These are phyloP conservation scores for Limulus polyphemus DNA, from an alignment of 2,888 invertebrate genomes.

Conservation along the genomic window DNA sequence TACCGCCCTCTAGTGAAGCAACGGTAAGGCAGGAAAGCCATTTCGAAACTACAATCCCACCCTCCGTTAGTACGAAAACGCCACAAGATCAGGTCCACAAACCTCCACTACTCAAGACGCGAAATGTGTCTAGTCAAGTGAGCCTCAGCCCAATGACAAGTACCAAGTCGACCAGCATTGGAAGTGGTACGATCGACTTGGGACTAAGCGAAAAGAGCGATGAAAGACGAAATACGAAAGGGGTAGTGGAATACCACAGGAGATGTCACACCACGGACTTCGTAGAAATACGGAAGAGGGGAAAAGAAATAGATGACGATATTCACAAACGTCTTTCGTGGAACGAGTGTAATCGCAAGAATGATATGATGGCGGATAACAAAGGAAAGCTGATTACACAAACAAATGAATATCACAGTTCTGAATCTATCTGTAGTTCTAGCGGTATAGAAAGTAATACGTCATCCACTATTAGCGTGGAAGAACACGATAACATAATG, in stretches of 20 bases:
- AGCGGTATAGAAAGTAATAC: conserved; percentile 40
- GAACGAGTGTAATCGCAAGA: conserved; percentile 25
- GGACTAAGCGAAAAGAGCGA: neutral
- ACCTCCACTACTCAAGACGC: neutral
- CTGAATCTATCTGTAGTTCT: conserved; percentile 39
- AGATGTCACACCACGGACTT: conserved; percentile 54
- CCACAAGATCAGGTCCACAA: neutral
- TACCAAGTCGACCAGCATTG: neutral
- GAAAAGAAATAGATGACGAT: conserved; percentile 39
- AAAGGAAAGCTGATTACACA: conserved; percentile 14
- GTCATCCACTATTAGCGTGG: conserved; percentile 33
- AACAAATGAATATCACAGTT: conserved; percentile 33
- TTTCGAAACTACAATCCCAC: no score
- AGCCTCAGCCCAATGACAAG: neutral
- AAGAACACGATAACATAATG: neutral
- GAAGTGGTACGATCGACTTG: no score
- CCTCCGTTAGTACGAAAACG: no score
- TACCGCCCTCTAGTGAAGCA: no score
- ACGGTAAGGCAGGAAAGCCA: no score
- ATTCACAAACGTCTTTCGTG: conserved; percentile 51
- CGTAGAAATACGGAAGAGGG: conserved; percentile 46
- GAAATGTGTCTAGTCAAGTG: neutral
- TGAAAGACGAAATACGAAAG: conserved; percentile 6
- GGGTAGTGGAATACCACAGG: conserved; percentile 30
- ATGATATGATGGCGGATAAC: conserved; percentile 12